phyloP scores from a whole-genome alignment of 2,113 vertebrate genomes.

The Willisornis vidua region DNA sequence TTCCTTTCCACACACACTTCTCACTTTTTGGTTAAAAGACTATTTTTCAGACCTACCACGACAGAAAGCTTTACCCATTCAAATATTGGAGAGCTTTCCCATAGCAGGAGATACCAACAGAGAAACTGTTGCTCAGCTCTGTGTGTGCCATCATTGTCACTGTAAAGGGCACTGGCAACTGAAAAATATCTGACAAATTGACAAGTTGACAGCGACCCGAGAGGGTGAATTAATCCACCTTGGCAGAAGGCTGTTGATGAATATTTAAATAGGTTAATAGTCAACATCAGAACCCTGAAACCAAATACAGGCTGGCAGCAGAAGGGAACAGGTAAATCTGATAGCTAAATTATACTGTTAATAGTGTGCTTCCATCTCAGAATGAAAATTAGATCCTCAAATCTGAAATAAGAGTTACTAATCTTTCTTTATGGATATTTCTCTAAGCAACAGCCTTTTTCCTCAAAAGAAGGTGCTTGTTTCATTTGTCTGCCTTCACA shows the following conservation, averaged over 20 bases:
- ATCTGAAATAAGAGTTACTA: background rate
- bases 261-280: slow-evolving; percentile 72
- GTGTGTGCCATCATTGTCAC: slow-evolving; percentile 10
- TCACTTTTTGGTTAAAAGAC: background rate
- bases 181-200: slow-evolving; percentile 61
- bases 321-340: slow-evolving; percentile 12
- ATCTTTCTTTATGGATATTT: background rate
- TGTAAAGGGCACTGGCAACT: slow-evolving; percentile 42
- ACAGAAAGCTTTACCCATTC: background rate
- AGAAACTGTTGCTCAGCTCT: background rate
- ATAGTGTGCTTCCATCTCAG: slow-evolving; percentile 15
- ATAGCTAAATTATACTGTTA: slow-evolving; percentile 46
- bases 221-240: slow-evolving; percentile 56
- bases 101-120: background rate
- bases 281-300: slow-evolving; percentile 60
- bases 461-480: background rate
- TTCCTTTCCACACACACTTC: background rate
- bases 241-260: slow-evolving; percentile 60
- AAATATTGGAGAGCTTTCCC: background rate
- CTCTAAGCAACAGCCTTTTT: background rate
- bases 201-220: slow-evolving; percentile 19
- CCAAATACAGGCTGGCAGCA: slow-evolving; percentile 50
- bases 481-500: background rate
- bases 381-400: background rate
- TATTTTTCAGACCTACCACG: background rate